Base-by-base conservation (phyloP, 2,888 invertebrate genomes). In the Timema podura region DNA sequence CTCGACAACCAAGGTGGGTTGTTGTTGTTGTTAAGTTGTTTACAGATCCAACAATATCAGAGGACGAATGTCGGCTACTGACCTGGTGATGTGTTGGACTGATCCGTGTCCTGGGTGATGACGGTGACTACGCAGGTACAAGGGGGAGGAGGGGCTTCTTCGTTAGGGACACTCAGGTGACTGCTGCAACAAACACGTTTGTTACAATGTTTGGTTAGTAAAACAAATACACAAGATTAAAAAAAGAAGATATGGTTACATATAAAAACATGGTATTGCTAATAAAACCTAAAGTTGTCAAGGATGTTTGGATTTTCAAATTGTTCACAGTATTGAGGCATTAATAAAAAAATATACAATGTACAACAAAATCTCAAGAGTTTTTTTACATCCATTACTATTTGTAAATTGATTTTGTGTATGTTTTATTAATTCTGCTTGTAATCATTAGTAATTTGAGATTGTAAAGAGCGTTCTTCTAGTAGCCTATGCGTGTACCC, bases 131-230 rank as follows among this genome's bases (percentile, higher is more conserved):
- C 72, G n/a, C 76, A 67, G 73, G 76, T 13, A 49, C 75, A 65
- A 5, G 81, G 81, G 9, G 80, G 81, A 5, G 82, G 82, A 13
- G 82, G 83, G 6, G 83, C 82, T 73, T 83, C 82, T 74, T 83
- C 83, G 74, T 82, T 82, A 6, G 83, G 82, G 47, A 83, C 82
- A 5, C 79, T 80, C 16, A 82, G 73, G 69, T 81, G 82, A 69
- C 72, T 74, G 65, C 74, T 74, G 72, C 9, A 71, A 73, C 48
- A 68, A n/a, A 47, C 64, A 70, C 65, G 51, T 30, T 30, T 30
- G 30, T 30, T 30, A 30, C 30, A 30, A 30, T 30, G 30, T 30
- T 3, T 2, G 3, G 30, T 30, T 30, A 30, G 1, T 30, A 30
- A 30, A 30, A 30, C 30, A 30, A 30, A 30, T 30, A 30, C 30